Base-by-base conservation (phyloP, 2,888 invertebrate genomes). In the Ashinkailepas kermadecensis region DNA sequence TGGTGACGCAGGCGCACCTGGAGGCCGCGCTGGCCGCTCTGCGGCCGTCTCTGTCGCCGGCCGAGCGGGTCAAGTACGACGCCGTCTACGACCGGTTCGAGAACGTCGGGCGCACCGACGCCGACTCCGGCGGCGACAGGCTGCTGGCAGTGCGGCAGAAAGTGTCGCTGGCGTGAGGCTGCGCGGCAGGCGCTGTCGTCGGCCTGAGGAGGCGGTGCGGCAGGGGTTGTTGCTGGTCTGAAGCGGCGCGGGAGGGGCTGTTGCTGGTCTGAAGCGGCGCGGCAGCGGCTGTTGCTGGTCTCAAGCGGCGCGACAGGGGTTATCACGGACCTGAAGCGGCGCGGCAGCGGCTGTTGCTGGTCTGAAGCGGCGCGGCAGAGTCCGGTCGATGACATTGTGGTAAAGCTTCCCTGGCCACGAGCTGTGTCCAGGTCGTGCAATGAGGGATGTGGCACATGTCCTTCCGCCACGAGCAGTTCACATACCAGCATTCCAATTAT, bases 1-100 rank as follows among this genome's bases (percentile, higher is more conserved):
- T 25, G 79, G 25, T 84, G 84, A 89, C 88, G 80, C 90, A 91
- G 85, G 88, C 89, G 81, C 92, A 94, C 87, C 88, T 96, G 81
- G 86, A 90, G 83, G 89, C 90, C 82, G 93, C 94, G 0, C 87
- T 93, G 80, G 87, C 87, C 81, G 91, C 91, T 83, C 94, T 94
- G 59, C 91, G 92, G 82, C 95, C 96, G 0, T 95, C 95, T 1
- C 90, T 96, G 8, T 92, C 92, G 10, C 86, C 86, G 23, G 88
- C 90, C 58, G 95, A 96, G 86, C 90, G 91, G 84, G 84, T 87
- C 23, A 94, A 92, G 88, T 96, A 94, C 86, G 91, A 92, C 84
- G 90, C 88, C 86, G 93, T 94, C 95, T 95, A 83, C 67, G 64
- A 18, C 12, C 79, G 58, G 79, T 79, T 79, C 25, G 79, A 74